Evolutionary conservation across 2,113 vertebrate genomes (phyloP).

Genomic region (Hymenochirus boettgeri): DNA sequence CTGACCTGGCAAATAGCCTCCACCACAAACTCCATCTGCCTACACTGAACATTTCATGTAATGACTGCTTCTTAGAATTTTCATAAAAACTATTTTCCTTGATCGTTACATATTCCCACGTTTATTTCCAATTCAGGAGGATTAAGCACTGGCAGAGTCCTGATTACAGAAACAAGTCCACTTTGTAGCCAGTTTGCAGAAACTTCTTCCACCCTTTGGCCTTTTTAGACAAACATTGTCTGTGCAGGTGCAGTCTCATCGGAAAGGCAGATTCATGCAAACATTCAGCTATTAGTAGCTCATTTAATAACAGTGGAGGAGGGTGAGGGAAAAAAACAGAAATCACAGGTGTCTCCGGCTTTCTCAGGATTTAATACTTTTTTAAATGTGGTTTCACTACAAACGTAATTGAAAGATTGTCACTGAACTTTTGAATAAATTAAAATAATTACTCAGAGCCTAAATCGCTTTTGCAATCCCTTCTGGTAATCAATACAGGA

Average conservation of each 20-base stretch:
- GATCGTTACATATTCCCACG: not conserved
- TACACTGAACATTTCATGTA: not conserved
- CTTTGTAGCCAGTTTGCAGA: not conserved
- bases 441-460: no score
- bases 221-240: not conserved
- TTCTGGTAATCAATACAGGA: no score
- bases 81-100: not conserved
- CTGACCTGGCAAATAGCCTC: not conserved
- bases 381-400: no score
- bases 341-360: conserved; percentile 23
- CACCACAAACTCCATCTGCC: not conserved
- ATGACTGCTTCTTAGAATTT: not conserved
- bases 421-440: no score
- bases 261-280: conserved; percentile 7
- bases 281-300: conserved; percentile 24
- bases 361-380: conserved; percentile 1
- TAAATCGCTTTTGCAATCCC: no score
- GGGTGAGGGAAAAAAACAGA: not conserved
- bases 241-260: conserved; percentile 26
- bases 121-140: not conserved
- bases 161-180: not conserved
- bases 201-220: not conserved
- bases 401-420: no score
- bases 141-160: not conserved
- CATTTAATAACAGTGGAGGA: conserved; percentile 19